Evolutionary conservation across 1,140 invertebrate genomes (phyloP).

Genomic region (Drosophila kanapiae): DNA sequence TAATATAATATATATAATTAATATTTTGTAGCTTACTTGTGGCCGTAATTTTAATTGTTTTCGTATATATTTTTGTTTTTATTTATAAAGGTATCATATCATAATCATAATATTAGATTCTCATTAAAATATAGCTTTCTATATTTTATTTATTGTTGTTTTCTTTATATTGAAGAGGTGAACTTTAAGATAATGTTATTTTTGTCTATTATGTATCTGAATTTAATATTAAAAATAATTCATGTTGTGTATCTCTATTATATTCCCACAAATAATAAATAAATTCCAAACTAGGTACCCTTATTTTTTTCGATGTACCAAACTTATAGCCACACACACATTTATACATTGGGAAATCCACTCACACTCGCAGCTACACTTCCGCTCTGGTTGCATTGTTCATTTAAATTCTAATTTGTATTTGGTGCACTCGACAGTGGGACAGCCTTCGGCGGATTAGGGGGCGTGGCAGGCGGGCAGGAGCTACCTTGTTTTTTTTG

Average conservation of each 20-base stretch:
- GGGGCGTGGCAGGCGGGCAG: slow-evolving; percentile 35
- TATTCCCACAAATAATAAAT: too few species aligned
- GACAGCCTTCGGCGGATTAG: slow-evolving; percentile 26
- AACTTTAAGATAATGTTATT: too few species aligned
- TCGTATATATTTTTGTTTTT: too few species aligned
- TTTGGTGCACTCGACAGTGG: slow-evolving; percentile 78
- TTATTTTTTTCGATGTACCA: not conserved
- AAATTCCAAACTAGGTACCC: too few species aligned
- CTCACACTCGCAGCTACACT: slow-evolving; percentile 55
- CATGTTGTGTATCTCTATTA: too few species aligned
- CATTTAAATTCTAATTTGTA: slow-evolving; percentile 84
- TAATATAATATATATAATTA: not conserved
- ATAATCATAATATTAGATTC: too few species aligned
- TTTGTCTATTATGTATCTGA: too few species aligned
- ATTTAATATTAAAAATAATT: too few species aligned
- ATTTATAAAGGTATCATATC: too few species aligned
- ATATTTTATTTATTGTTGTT: too few species aligned
- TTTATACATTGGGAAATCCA: slow-evolving; percentile 32
- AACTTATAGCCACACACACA: slow-evolving; percentile 17
- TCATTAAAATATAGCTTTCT: too few species aligned
- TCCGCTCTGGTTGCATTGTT: slow-evolving; percentile 79
- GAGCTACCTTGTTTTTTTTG: slow-evolving; percentile 24
- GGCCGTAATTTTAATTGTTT: not conserved
- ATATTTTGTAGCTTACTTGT: not conserved
- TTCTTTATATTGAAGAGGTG: too few species aligned